Conservation (phyloP, 2,797 vertebrate genomes). For the Corythornis leucogaster region DNA sequence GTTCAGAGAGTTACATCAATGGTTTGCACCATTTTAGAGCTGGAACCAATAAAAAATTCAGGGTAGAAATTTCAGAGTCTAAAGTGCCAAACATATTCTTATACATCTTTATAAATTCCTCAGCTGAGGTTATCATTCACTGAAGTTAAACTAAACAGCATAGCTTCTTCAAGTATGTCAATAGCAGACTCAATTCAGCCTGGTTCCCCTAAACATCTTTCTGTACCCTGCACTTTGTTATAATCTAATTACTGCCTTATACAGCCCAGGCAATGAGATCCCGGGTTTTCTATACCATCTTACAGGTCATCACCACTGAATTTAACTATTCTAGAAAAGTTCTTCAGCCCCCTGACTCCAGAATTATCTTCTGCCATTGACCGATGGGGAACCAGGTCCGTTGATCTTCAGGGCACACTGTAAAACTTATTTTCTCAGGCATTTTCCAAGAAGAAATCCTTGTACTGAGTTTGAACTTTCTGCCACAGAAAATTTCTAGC, state of each 20-base stretch:
- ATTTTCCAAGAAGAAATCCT: background rate
- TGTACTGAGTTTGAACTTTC: background rate
- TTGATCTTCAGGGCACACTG: background rate
- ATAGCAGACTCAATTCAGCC: background rate
- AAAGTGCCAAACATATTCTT: background rate
- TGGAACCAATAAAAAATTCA: background rate
- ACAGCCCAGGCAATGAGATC: background rate
- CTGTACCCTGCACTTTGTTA: background rate
- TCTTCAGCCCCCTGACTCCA: background rate
- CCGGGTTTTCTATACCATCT: background rate
- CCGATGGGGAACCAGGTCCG: background rate
- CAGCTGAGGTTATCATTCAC: background rate
- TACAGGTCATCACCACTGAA: background rate
- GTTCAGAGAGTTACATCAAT: background rate
- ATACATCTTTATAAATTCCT: background rate
- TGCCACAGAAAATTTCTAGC: background rate
- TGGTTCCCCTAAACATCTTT: background rate
- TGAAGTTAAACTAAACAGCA: background rate
- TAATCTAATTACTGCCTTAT: background rate
- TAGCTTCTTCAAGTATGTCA: background rate
- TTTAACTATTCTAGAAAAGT: background rate
- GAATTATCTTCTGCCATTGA: background rate
- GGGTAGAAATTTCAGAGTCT: background rate
- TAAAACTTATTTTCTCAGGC: background rate
- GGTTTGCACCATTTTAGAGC: background rate